Conservation (phyloP, 2,888 invertebrate species). For the Empis livida region DNA sequence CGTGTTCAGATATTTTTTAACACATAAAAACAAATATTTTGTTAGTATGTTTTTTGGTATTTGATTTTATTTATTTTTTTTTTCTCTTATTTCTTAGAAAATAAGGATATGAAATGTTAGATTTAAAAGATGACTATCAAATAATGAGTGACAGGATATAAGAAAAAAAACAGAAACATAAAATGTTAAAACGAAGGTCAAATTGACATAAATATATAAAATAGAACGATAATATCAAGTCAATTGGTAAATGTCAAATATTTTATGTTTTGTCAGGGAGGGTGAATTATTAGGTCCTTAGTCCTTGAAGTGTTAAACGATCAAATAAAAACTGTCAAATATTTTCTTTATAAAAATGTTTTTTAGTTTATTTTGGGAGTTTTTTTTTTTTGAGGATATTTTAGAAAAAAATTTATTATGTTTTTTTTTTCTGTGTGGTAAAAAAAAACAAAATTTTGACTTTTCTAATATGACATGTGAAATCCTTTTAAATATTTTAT, state of each 20-base stretch:
- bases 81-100: background rate
- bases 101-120: no score
- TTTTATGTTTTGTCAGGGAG: background rate
- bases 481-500: background rate
- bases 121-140: background rate
- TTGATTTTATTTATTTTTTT: background rate
- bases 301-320: background rate
- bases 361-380: background rate
- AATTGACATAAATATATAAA: background rate
- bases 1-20: background rate
- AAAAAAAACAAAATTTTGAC: background rate
- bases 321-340: background rate
- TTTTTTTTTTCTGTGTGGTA: background rate
- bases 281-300: background rate
- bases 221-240: background rate
- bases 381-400: background rate
- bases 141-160: background rate
- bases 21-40: background rate
- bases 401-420: background rate
- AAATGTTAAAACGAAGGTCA: background rate
- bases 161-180: background rate
- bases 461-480: constrained; percentile 1
- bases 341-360: background rate
- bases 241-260: background rate
- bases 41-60: background rate